Evolutionary conservation across 2,888 invertebrate genomes (phyloP).

Genomic region (Polylopha cassiicola): DNA sequence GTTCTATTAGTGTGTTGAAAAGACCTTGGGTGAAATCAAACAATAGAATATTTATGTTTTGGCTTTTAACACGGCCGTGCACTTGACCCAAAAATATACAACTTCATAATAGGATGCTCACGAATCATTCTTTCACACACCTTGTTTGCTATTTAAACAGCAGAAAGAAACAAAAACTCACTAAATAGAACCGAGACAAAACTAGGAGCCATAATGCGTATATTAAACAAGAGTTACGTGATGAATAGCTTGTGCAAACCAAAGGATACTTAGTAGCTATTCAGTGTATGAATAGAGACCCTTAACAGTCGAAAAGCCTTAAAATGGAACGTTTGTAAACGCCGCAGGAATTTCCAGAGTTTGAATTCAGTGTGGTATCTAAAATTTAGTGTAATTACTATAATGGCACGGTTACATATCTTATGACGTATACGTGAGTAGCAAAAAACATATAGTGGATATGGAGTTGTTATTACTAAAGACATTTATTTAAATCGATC

Average conservation of each 20-base stretch:
- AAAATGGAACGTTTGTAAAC: slow-evolving; percentile 6
- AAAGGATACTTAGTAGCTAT: slow-evolving; percentile 44
- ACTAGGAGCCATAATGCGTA: slow-evolving; percentile 41
- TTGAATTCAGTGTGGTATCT: background rate
- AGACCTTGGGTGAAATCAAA: slow-evolving; percentile 7
- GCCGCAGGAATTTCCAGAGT: slow-evolving; percentile 10
- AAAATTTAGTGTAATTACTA: slow-evolving; percentile 13
- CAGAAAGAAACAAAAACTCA: slow-evolving; percentile 42
- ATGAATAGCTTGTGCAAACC: slow-evolving; percentile 48
- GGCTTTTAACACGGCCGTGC: slow-evolving; percentile 24
- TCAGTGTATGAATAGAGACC: slow-evolving; percentile 27
- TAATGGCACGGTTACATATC: slow-evolving; percentile 9
- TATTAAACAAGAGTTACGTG: slow-evolving; percentile 42
- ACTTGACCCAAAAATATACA: slow-evolving; percentile 41
- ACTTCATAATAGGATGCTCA: slow-evolving; percentile 38
- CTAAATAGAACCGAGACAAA: slow-evolving; percentile 42
- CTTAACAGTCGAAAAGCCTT: slow-evolving; percentile 4
- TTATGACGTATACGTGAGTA: slow-evolving; percentile 10
- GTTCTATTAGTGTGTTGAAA: too few relatives aligned
- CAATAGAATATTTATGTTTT: slow-evolving; percentile 8
- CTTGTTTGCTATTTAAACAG: slow-evolving; percentile 36
- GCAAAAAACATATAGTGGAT: slow-evolving; percentile 40
- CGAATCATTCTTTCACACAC: slow-evolving; percentile 50
- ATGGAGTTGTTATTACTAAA: slow-evolving; percentile 37
- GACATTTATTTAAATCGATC: slow-evolving; percentile 53